Percentiles rank a stretch among this genome's conserved stretches.
Conservation (phyloP, 1,140 invertebrate genomes). For the Leptopilina clavipes region DNA sequence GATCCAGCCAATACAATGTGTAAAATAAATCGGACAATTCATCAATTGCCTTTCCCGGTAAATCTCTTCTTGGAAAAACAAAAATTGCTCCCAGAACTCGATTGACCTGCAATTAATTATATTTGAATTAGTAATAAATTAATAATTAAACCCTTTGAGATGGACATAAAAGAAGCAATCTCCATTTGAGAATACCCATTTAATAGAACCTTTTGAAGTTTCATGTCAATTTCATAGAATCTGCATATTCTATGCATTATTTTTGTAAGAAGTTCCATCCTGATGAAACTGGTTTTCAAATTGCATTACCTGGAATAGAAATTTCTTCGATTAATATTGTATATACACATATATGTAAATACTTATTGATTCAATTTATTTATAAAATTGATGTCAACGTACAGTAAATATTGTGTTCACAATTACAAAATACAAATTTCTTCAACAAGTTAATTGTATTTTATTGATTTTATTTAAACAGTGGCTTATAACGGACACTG, state of each 20-base stretch:
- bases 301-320: not conserved
- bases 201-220: constrained; percentile 81
- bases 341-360: too few species aligned
- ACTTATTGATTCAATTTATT: not conserved
- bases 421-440: not conserved
- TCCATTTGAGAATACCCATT: constrained; percentile 84
- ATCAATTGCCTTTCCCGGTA: constrained; percentile 86
- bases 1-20: constrained; percentile 94
- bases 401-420: not conserved
- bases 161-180: constrained; percentile 96
- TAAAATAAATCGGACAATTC: constrained; percentile 94
- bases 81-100: constrained; percentile 93
- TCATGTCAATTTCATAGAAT: constrained; percentile 90
- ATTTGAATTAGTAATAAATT: not conserved
- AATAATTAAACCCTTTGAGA: constrained; percentile 88
- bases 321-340: too few species aligned
- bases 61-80: constrained; percentile 89
- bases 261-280: constrained; percentile 76
- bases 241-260: constrained; percentile 97
- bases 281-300: not conserved
- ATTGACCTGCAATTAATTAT: constrained; percentile 76
- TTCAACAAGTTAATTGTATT: not conserved
- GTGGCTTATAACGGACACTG: not conserved
- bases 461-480: not conserved
- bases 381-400: not conserved